Conservation (phyloP, 2,888 invertebrate genomes). For the Lasioglossum lativentre region DNA sequence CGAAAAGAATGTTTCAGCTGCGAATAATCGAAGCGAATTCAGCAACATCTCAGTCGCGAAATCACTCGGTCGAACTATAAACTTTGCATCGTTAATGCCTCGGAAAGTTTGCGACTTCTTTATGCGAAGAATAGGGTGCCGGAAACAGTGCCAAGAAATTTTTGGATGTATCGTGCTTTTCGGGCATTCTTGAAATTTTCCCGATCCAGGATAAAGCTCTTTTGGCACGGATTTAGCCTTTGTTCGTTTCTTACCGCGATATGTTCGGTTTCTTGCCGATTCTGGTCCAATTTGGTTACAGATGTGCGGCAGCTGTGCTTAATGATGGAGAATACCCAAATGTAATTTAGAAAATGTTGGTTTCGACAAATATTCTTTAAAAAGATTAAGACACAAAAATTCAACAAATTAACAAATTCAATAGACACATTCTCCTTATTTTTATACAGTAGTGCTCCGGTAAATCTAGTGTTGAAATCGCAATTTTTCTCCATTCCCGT, state of each 20-base stretch:
- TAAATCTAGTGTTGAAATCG: not conserved
- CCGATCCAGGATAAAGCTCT: not conserved
- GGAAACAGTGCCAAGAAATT: not conserved
- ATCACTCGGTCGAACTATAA: not conserved
- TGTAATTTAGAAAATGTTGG: not conserved
- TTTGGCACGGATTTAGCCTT: not conserved
- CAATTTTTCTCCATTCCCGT: too few species aligned
- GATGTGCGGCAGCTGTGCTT: not conserved
- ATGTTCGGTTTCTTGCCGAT: not conserved
- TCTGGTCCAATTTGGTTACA: not conserved
- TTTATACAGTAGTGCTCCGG: not conserved
- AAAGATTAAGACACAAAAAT: too few species aligned
- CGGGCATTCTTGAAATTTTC: not conserved
- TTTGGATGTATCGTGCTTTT: not conserved
- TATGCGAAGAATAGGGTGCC: not conserved
- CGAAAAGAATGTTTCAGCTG: not conserved
- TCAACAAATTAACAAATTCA: too few species aligned
- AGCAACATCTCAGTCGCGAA: not conserved
- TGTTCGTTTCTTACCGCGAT: not conserved
- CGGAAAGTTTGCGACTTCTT: not conserved
- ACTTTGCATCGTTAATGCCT: not conserved
- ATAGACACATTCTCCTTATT: not conserved
- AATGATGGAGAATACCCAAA: not conserved
- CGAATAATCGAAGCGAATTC: not conserved
- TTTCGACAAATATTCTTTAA: too few species aligned